Base-by-base conservation (phyloP, 2,113 vertebrate genomes). In the Protobothrops flavoviridis region DNA sequence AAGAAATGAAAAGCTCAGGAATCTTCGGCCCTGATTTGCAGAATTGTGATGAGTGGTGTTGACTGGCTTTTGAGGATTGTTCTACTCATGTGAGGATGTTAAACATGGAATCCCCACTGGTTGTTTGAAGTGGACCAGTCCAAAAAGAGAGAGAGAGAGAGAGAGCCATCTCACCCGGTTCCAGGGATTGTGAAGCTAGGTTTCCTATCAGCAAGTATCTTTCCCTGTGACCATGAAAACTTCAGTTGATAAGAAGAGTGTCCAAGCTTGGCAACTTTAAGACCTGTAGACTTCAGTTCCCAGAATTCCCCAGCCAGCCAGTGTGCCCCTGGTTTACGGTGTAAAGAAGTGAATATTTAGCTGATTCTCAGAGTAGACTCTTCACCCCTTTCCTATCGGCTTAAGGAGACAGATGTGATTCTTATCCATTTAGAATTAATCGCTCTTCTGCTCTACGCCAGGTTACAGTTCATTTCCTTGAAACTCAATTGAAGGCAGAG, bases 351-450 rank as follows among this genome's bases (percentile, higher is more conserved):
- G 56, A 69, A 64, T 15, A 48, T 56, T 53, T 74, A 20, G 17
- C 43, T 0, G 17, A 43, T 69, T 92, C 55, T 87, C 56, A 9
- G 56, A 85, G 29, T 12, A 24, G 61, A n/a, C 29, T 13, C 26
- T 92, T 55, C 50, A 24, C 24, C 93, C 91, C 93, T 52, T 87
- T 91, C 89, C 52, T 56, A 3, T 3, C 69, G 88, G 74, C 92
- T 91, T 43, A 55, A 74, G 91, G 89, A 88, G 85, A 88, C 39
- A 91, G 87, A 55, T 23, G 94, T 81, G 81, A 93, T 91, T 93
- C 87, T 45, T 53, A 8, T 12, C 39, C 43, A 7, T 48, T 88
- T 93, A 85, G 85, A 48, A 61, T 29, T n/a, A n/a, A 17, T 86
- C 17, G 20, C 8, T n/a, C 0, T 3, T 53, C 5, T 90, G 55